Conservation (phyloP, 2,113 vertebrate species). For the Dissostichus mawsoni region DNA sequence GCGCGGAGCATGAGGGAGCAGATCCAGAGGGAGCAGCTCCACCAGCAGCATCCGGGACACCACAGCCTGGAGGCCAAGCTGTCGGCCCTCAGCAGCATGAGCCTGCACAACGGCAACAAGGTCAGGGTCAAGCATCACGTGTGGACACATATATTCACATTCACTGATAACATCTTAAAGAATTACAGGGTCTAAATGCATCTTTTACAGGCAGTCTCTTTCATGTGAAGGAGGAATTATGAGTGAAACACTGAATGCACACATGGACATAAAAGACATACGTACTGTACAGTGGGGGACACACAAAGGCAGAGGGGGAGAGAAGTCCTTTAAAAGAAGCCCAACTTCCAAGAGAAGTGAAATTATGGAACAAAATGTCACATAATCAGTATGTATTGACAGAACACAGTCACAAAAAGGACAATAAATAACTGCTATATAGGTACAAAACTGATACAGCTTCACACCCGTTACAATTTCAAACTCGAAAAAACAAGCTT, state of each 20-base stretch:
- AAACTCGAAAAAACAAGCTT: no score
- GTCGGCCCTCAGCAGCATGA: slow-evolving; percentile 90
- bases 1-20: slow-evolving; percentile 98
- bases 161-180: not conserved
- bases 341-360: not conserved
- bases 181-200: slow-evolving; percentile 20
- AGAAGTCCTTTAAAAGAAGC: not conserved
- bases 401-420: no score
- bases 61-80: slow-evolving; percentile 92
- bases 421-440: no score
- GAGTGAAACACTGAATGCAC: not conserved
- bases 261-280: not conserved
- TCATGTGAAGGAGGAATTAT: slow-evolving; percentile 20
- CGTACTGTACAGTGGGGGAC: slow-evolving; percentile 7
- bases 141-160: slow-evolving; percentile 8
- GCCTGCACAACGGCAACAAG: slow-evolving; percentile 97
- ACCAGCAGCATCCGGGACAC: slow-evolving; percentile 85
- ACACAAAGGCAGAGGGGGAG: not conserved
- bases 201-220: not conserved
- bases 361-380: not conserved
- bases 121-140: slow-evolving; percentile 76
- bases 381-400: no score
- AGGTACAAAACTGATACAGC: no score
- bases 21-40: slow-evolving; percentile 92
- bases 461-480: no score